Evolutionary conservation across 2,113 vertebrate species (phyloP), one percentile per base, ranked within the genome.

Genomic region (Fulica atra): DNA sequence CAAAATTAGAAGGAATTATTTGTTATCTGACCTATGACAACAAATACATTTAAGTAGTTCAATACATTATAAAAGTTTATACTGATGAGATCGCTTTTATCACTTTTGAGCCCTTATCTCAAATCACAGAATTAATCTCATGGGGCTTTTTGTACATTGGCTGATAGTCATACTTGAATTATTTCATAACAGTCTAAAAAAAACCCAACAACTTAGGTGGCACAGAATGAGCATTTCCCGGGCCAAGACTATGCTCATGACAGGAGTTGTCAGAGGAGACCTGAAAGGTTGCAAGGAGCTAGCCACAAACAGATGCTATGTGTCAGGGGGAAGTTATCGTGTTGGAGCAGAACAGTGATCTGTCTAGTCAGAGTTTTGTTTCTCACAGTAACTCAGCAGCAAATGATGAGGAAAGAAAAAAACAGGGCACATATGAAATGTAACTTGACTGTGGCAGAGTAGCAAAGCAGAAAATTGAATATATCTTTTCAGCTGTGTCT

Each of bases 241-340:
- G 12, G 4, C 3, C 20, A 36, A 71, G 19, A 5, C 8, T 56
- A 0, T 42, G 28, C 2, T 53, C 6, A 35, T 84, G 13, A 2
- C 6, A 59, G 10, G 40, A 42, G 5, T 0, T 15, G 33, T 5
- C 7, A 21, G 44, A 65, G 38, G 11, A 42, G 16, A 86, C 21
- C 64, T 53, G 0, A 0, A 61, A 40, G 5, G 3, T 20, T 2
- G 0, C 11, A 38, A 64, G 12, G 24, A 51, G 3, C 0, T 19
- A 40, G n/a, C 24, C 28, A n/a, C 7, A 33, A 28, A 33, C 8
- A 70, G 29, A 26, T 28, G 4, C 1, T 76, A 48, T 68, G 9
- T 79, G 19, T 48, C 16, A 23, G 0, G 2, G 14, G 8, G 11
- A 53, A 38, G 26, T 65, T 70, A 20, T 3, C 9, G 5, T 4